Percentiles rank a stretch among this genome's conserved stretches.
These are phyloP conservation scores for Plodia interpunctella DNA, from an alignment of 1,140 invertebrate species.

Conservation along the genomic window DNA sequence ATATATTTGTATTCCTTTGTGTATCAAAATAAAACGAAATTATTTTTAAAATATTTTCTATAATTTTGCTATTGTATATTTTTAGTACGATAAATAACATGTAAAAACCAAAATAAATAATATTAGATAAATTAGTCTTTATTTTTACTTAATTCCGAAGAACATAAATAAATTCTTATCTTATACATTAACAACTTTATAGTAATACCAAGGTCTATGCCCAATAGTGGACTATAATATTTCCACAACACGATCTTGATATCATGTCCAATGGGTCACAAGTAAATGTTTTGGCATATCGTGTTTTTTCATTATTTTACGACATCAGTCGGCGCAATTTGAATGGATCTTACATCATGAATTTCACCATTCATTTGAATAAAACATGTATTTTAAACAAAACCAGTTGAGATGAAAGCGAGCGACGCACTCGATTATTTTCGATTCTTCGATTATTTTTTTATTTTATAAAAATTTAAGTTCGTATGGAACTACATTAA, in stretches of 20 bases:
- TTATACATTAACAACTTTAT: no score
- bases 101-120: no score
- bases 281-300: neutral
- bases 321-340: neutral
- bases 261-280: neutral
- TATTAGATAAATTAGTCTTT: no score
- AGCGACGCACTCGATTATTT: neutral
- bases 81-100: no score
- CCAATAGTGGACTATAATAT: neutral
- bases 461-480: neutral
- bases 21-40: no score
- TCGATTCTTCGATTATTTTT: neutral
- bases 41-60: no score
- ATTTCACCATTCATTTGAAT: constrained; percentile 4
- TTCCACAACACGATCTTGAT: neutral
- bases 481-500: no score
- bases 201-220: no score
- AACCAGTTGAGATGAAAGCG: neutral
- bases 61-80: no score
- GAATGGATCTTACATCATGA: constrained; percentile 1
- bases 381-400: constrained; percentile 1
- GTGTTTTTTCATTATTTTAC: neutral
- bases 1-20: no score
- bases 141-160: no score
- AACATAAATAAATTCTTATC: no score